Evolutionary conservation across 2,797 vertebrate species (phyloP), one percentile per base, ranked within the genome.

Genomic region (Atherinosoma microstoma): DNA sequence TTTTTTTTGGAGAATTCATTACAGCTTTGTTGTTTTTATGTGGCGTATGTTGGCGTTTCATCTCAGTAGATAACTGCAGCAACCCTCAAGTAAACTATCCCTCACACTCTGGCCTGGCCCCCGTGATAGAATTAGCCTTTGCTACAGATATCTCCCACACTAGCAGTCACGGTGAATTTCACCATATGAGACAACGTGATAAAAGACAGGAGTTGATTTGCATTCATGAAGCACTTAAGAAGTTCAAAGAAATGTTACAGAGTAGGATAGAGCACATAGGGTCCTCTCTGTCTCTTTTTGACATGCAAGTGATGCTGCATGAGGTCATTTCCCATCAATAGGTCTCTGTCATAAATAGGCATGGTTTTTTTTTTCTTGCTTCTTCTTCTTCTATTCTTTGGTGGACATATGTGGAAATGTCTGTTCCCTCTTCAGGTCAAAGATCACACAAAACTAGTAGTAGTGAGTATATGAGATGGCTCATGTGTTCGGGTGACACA

Each of bases 131-230:
- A 87, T 88, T 89, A 88, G 84, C 80, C 64, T 76, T 54, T 66
- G 82, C 70, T 67, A 63, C 78, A 74, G 80, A 75, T 82, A 82
- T 90, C 89, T 87, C 82, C 77, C 67, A 27, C 60, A 61, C 84
- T 86, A 84, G 78, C 83, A 88, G 87, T 87, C 85, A 84, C 15
- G 51, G 65, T 60, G 71, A 74, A 79, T 89, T 80, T 84, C 70
- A 69, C 82, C 84, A 82, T 85, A 88, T 87, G 86, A 88, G 81
- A 89, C 84, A 80, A 83, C 82, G 73, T 36, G 88, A 89, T 91
- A 89, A 93, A 88, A 85, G 82, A 85, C 66, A 9, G 70, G 74
- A 74, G 87, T 85, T 86, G 80, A 90, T 91, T 86, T 90, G 84
- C 84, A 88, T 91, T 90, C 84, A 86, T 76, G 80, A 73, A 82